Base-by-base conservation (phyloP, 2,797 vertebrate species). In the Megaceryle alcyon region DNA sequence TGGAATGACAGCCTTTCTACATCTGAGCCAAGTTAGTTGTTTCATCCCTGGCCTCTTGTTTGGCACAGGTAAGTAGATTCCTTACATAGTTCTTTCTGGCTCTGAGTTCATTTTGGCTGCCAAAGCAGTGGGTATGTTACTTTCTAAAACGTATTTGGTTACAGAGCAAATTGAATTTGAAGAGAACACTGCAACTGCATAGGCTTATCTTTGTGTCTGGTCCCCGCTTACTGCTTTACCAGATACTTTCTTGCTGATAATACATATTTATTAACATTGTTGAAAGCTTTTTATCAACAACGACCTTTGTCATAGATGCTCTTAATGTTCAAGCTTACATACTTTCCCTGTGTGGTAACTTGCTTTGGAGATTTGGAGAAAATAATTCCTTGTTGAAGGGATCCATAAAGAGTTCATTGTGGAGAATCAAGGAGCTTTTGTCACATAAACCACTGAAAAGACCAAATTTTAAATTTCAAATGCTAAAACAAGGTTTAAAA, bases 51-150 rank as follows among this genome's bases (percentile, higher is more conserved):
- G 78, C 78, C 59, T 83, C 75, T 69, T 68, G n/a, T 86, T 93
- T 94, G 90, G 81, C 81, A 63, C 76, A 86, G 63, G 77, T 93
- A 12, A 59, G 60, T 28, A 79, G 57, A 90, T 93, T 95, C 92
- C 43, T 94, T 86, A 29, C 90, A 44, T 65, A 66, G 59, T 69
- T 90, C 59, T 69, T 86, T 81, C 59, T 86, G 80, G 29, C 63
- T 91, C n/a, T 3, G 21, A 64, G 66, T 90, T 94, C 31, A 48
- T 76, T 92, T 84, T 92, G 70, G 35, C 89, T 90, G 63, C 66
- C 12, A 46, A 70, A 84, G 70, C 63, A 76, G 19, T 48, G 46
- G 19, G 26, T 56, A 26, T 46, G 18, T 92, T 86, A 71, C 80
- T 88, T 90, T 63, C 59, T 44, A 60, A 88, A 94, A 82, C 0